Conservation (phyloP, 2,888 invertebrate genomes). For the Acleris sparsana region DNA sequence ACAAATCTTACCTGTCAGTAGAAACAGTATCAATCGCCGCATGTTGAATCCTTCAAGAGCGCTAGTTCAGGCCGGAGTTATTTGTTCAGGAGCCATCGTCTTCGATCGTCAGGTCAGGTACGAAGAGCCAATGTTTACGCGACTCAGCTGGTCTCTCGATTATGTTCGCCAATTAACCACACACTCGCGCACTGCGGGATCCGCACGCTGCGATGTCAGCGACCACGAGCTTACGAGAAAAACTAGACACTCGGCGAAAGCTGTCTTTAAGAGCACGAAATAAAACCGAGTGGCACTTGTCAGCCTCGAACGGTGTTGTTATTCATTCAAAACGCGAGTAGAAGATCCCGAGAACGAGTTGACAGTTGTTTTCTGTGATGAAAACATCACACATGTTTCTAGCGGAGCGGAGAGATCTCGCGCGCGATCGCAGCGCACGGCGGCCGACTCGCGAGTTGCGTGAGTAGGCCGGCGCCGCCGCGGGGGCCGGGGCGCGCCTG, state of each 20-base stretch:
- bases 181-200: conserved; percentile 82
- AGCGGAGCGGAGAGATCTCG: conserved; percentile 61
- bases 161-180: conserved; percentile 78
- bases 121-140: conserved; percentile 72
- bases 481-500: conserved; percentile 68
- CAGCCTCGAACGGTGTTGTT: conserved; percentile 46
- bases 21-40: conserved; percentile 70
- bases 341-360: conserved; percentile 55
- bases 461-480: conserved; percentile 63
- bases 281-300: conserved; percentile 47
- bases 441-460: conserved; percentile 81
- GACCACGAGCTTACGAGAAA: conserved; percentile 76
- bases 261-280: conserved; percentile 54
- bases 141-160: conserved; percentile 76
- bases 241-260: conserved; percentile 76
- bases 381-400: conserved; percentile 80
- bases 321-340: conserved; percentile 64
- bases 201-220: conserved; percentile 82
- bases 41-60: conserved; percentile 60
- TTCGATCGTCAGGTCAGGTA: conserved; percentile 58
- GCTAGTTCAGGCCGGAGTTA: conserved; percentile 55
- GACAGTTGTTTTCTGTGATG: conserved; percentile 70
- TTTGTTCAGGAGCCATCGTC: conserved; percentile 63
- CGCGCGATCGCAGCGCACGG: conserved; percentile 79
- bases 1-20: conserved; percentile 71